Evolutionary conservation across 2,888 invertebrate species (phyloP).

Genomic region (Periphyllus acericola): DNA sequence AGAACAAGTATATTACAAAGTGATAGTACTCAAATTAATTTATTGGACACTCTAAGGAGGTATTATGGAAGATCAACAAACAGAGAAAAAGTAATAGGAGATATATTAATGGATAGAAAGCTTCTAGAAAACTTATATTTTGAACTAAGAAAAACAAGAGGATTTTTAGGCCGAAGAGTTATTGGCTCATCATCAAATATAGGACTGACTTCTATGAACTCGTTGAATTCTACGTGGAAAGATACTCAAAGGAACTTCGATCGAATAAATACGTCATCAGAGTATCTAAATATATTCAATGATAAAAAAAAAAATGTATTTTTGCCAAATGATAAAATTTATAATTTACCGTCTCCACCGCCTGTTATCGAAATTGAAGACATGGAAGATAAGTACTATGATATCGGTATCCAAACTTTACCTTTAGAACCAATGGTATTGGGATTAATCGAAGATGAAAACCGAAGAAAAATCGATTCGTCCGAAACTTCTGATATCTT

Average conservation of each 20-base stretch:
- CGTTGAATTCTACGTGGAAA: slow-evolving; percentile 25
- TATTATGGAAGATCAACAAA: slow-evolving; percentile 76
- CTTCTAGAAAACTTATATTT: slow-evolving; percentile 79
- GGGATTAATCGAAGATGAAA: slow-evolving; percentile 69
- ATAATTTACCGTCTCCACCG: slow-evolving; percentile 70
- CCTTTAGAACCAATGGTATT: slow-evolving; percentile 72
- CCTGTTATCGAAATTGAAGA: slow-evolving; percentile 77
- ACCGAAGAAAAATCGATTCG: slow-evolving; percentile 67
- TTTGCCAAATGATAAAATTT: slow-evolving; percentile 12
- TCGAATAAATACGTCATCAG: slow-evolving; percentile 30
- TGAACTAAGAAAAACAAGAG: slow-evolving; percentile 76
- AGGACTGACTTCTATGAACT: slow-evolving; percentile 15
- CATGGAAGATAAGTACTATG: slow-evolving; percentile 69
- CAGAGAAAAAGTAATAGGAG: slow-evolving; percentile 77
- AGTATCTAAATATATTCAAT: slow-evolving; percentile 40
- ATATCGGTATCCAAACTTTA: slow-evolving; percentile 74
- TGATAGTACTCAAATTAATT: slow-evolving; percentile 71
- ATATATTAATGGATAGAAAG: slow-evolving; percentile 78
- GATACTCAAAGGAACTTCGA: slow-evolving; percentile 43
- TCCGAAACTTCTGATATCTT: slow-evolving; percentile 65
- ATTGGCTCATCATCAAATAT: slow-evolving; percentile 63
- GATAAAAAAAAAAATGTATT: slow-evolving; percentile 45
- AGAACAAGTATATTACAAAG: slow-evolving; percentile 62
- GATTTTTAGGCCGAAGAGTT: slow-evolving; percentile 68
- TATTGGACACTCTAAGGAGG: slow-evolving; percentile 76